Evolutionary conservation across 2,888 invertebrate species (phyloP), one percentile per base, ranked within the genome.

Genomic region (Neoascia interrupta): DNA sequence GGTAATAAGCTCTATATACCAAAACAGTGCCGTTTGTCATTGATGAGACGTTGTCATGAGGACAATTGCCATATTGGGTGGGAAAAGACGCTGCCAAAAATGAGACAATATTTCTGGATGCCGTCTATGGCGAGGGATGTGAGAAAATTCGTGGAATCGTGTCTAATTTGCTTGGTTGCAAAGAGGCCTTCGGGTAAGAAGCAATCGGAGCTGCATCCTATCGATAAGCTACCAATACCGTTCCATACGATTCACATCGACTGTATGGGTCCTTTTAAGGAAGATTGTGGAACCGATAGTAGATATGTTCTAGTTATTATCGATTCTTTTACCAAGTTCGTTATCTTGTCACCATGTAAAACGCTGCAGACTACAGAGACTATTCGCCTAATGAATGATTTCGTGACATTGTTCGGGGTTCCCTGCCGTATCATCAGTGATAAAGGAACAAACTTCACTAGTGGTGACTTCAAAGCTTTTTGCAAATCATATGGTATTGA

Each of bases 31-130:
- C 54, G 31, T 1, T 31, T 68, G 15, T 3, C 39, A 5, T 13
- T 37, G 2, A 74, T 66, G 43, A 69, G 60, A 21, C 66, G 54
- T 19, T 75, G 34, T 37, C 63, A 68, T 31, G 66, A 81, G 23
- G 81, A 81, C 13, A 81, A 81, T 34, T 81, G 75, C 36, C 69
- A 80, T 23, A 58, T 80, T 36, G 80, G 64, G 28, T 80, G 80
- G 80, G 70, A 74, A 28, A 81, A 81, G 26, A 70, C 69, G 5
- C 28, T 81, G 6, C 13, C 16, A 16, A 80, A 80, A 41, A 45
- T 81, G 37, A 28, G 49, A 19, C 45, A 51, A 39, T 47, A 81
- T 8, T 69, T 81, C 41, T 73, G 66, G 66, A 81, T 66, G 69
- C 73, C 66, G 2, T 34, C 11, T n/a, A 81, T 68, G 61, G 31